phyloP scores from a whole-genome alignment of 2,113 vertebrate species.

The Cavia porcellus region DNA sequence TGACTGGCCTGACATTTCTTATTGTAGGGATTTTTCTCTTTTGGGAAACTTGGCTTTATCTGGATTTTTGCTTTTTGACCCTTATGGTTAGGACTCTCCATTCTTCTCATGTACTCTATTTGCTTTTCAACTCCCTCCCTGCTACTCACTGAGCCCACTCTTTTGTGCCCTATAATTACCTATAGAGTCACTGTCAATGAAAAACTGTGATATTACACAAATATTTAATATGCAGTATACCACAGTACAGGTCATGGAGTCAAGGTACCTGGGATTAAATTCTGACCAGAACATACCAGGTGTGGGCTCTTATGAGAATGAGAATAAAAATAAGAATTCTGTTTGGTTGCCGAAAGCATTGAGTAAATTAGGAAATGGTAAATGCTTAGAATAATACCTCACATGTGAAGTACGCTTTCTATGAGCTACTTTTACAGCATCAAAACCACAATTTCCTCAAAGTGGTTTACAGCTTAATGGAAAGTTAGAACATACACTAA shows the following conservation, averaged over 20 bases:
- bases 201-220: neutral
- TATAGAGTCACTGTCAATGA: slow-evolving; percentile 24
- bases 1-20: neutral
- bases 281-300: neutral
- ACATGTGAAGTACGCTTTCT: neutral
- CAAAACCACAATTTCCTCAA: neutral
- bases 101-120: neutral
- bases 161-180: neutral
- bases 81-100: neutral
- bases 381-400: neutral
- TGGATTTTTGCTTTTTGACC: neutral
- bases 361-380: neutral
- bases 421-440: neutral
- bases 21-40: neutral
- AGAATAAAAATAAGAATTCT: neutral
- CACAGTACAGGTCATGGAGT: neutral
- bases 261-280: slow-evolving; percentile 6
- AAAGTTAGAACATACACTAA: neutral
- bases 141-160: neutral
- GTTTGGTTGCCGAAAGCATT: neutral
- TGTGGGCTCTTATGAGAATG: neutral
- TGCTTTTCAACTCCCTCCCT: neutral
- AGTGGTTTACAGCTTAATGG: neutral
- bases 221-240: neutral
- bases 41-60: neutral